Evolutionary conservation across 2,113 vertebrate genomes (phyloP).

Genomic region (Bufo bufo): DNA sequence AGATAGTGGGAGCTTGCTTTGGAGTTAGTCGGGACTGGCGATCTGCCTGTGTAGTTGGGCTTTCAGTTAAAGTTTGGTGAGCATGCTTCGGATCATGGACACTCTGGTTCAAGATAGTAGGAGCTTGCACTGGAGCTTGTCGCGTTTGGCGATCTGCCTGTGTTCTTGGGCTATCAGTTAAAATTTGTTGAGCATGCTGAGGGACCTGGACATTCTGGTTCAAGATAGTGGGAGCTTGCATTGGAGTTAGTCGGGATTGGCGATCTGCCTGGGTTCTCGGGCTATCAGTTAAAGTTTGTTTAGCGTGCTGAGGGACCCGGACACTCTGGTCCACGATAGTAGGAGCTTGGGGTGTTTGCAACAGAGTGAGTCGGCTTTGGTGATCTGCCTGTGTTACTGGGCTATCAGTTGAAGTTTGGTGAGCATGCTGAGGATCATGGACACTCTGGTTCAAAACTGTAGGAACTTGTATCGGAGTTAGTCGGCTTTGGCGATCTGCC

Average conservation of each 20-base stretch:
- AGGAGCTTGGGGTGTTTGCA: conserved; percentile 69
- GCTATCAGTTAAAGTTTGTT: conserved; percentile 72
- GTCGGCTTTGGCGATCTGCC: conserved; percentile 59
- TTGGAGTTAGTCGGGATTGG: conserved; percentile 65
- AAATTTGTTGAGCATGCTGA: conserved; percentile 70
- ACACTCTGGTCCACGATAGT: conserved; percentile 66
- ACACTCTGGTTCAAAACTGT: conserved; percentile 66
- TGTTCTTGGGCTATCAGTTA: conserved; percentile 69
- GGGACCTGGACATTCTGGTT: conserved; percentile 70
- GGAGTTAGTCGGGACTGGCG: conserved; percentile 66
- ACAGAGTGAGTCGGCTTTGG: conserved; percentile 59
- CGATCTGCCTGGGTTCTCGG: conserved; percentile 61
- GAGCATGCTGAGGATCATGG: conserved; percentile 68
- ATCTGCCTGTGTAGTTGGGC: conserved; percentile 62
- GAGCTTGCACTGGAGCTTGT: conserved; percentile 64
- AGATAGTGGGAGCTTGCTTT: conserved; percentile 61
- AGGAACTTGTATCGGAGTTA: conserved; percentile 65
- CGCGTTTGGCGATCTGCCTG: conserved; percentile 66
- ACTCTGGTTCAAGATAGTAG: conserved; percentile 65
- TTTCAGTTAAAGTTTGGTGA: conserved; percentile 72
- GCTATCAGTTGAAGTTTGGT: conserved; percentile 72
- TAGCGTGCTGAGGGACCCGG: conserved; percentile 68
- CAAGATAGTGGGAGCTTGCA: conserved; percentile 62
- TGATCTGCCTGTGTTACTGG: conserved; percentile 53
- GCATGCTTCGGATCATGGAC: conserved; percentile 70